Evolutionary conservation across 2,888 invertebrate genomes (phyloP), one percentile per base, ranked within the genome.

Genomic region (Euplexia lucipara): DNA sequence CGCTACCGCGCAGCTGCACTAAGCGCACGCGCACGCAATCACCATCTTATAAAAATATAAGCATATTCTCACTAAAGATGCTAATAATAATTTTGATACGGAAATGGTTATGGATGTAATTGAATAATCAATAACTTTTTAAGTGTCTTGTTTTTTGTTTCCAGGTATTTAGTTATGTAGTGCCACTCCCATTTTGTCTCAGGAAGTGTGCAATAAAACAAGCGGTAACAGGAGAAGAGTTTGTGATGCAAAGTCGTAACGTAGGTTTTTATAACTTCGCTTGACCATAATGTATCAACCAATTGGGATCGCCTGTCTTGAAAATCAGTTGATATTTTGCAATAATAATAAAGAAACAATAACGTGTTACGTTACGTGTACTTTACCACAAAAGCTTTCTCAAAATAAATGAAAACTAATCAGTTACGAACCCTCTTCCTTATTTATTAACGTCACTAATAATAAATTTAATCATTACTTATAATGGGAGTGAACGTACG

Each of bases 381-480:
- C 69, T 76, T 78, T 62, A 70, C 53, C 75, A 74, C 78, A 75
- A 75, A 34, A 68, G 32, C 22, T 18, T 22, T 64, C 59, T 65
- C 26, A 47, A 57, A 59, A 51, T 75, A 82, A 79, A 82, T 72
- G 59, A 66, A 79, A 79, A 82, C 58, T 53, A 78, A 79, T 83
- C 72, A 75, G 59, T 78, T 75, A 73, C 3, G 26, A 3, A 26
- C 26, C 26, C 26, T 3, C 73, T 72, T 72, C 65, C 69, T 75
- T 69, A 88, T 89, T 85, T 90, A 90, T 90, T 83, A 86, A 86
- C 80, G 86, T 84, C 85, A 84, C 84, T 79, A 70, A 85, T 85
- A 87, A 91, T 89, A 89, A 88, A 89, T 91, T 89, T 87, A 79
- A 86, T 84, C 86, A 84, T 87, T 87, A n/a, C n/a, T n/a, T n/a